Conservation (phyloP, 2,888 invertebrate species). For the Drosophila borealis region DNA sequence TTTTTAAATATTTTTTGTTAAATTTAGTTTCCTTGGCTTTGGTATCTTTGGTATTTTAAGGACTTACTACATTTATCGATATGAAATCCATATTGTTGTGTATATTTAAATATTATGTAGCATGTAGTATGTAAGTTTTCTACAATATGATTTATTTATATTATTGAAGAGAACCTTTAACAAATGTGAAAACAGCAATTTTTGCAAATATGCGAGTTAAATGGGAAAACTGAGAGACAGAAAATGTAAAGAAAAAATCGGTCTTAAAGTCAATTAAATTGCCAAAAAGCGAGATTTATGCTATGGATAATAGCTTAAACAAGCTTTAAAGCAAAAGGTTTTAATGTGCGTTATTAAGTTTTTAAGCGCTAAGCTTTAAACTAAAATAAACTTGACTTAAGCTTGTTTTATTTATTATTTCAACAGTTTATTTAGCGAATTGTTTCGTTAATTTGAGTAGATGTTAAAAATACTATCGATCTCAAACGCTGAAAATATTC, state of each 20-base stretch:
- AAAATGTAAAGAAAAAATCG: not conserved
- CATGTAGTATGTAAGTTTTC: conserved; percentile 37
- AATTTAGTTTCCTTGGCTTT: conserved; percentile 30
- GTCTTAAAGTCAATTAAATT: not conserved
- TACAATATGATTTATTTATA: conserved; percentile 3
- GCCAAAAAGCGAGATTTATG: too few species aligned
- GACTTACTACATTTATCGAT: conserved; percentile 6
- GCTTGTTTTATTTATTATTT: too few species aligned
- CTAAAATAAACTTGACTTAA: too few species aligned
- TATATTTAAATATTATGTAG: conserved; percentile 17
- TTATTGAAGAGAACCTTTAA: conserved; percentile 13
- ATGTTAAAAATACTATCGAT: too few species aligned
- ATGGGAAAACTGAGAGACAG: not conserved
- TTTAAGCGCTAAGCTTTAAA: too few species aligned
- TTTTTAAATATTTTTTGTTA: conserved; percentile 2
- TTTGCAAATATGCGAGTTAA: conserved; percentile 33
- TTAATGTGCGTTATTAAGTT: too few species aligned
- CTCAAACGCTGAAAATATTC: too few species aligned
- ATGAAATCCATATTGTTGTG: not conserved
- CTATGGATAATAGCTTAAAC: too few species aligned
- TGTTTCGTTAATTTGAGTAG: too few species aligned
- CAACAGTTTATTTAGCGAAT: too few species aligned
- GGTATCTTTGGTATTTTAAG: conserved; percentile 33
- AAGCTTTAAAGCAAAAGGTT: too few species aligned
- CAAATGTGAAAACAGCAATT: conserved; percentile 8